These are phyloP conservation scores for Pongo pygmaeus DNA, from an alignment of 2,113 vertebrate genomes.

Conservation along the genomic window DNA sequence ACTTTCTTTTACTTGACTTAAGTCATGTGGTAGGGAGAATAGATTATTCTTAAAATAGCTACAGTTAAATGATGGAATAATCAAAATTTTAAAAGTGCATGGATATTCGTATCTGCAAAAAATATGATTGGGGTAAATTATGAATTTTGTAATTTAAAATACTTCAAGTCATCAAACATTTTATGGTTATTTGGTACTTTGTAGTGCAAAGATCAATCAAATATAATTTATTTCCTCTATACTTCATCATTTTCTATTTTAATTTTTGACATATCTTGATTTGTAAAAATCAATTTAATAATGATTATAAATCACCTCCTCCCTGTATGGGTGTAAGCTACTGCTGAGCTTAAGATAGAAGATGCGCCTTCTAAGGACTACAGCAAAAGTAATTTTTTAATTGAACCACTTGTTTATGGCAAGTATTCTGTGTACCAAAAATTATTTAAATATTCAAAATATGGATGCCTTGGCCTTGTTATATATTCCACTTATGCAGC, in stretches of 20 bases:
- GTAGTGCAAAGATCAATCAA: background rate
- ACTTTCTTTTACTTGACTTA: background rate
- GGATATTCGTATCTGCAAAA: background rate
- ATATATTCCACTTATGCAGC: rapidly evolving
- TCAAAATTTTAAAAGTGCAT: background rate
- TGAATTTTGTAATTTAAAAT: conserved; percentile 5
- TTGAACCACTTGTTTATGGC: background rate
- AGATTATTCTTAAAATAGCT: background rate
- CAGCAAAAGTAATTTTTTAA: background rate
- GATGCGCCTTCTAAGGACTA: background rate
- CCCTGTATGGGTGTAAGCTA: background rate
- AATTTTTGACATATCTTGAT: background rate
- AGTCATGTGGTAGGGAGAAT: background rate
- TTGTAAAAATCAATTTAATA: background rate
- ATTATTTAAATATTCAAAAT: background rate
- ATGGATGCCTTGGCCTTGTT: background rate
- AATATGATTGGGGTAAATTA: background rate
- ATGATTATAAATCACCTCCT: background rate
- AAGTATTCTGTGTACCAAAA: background rate
- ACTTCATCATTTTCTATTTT: conserved; percentile 3
- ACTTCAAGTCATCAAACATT: background rate
- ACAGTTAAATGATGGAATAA: background rate
- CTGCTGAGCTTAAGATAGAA: background rate
- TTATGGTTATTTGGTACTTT: background rate
- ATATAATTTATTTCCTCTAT: background rate